A percentile compares a stretch with the other conserved stretches of the same genome.
Evolutionary conservation across 1,140 invertebrate species (phyloP).

Genomic region (Anthonomus grandis): DNA sequence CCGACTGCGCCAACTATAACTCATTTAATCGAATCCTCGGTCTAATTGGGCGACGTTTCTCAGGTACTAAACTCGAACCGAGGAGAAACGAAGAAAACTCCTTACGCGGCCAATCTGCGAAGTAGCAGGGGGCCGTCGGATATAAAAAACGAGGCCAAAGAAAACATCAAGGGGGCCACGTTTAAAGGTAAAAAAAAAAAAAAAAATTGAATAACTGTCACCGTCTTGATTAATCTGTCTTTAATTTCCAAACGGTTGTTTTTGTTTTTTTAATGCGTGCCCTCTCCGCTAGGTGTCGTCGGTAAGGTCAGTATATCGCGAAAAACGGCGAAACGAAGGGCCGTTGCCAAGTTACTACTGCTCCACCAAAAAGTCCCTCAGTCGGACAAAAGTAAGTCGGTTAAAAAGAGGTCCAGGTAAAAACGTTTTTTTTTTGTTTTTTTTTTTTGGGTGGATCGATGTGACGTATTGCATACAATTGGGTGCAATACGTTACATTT

Average conservation of each 20-base stretch:
- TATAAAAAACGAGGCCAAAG: slow-evolving; percentile 15
- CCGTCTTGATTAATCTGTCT: background rate
- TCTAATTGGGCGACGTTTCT: too few species aligned
- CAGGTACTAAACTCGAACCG: too few species aligned
- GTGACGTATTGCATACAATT: too few species aligned
- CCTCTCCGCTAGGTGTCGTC: background rate
- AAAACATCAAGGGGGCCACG: slow-evolving; percentile 8
- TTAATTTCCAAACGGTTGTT: background rate
- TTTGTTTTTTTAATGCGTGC: background rate
- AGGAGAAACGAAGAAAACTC: background rate
- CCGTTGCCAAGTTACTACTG: background rate
- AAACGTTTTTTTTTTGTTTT: too few species aligned
- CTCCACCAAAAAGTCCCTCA: too few species aligned
- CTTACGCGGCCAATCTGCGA: background rate
- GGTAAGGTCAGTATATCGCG: background rate
- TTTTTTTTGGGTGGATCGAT: too few species aligned
- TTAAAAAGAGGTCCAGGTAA: too few species aligned
- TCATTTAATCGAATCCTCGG: too few species aligned
- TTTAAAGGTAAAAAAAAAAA: slow-evolving; percentile 8
- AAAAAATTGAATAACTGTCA: too few species aligned
- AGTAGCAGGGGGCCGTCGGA: background rate
- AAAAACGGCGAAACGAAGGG: background rate
- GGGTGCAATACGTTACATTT: too few species aligned
- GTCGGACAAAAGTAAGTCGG: too few species aligned
- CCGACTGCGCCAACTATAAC: too few species aligned